A percentile compares a stretch with the other conserved stretches of the same genome.
These are phyloP conservation scores for Cavia porcellus DNA, from an alignment of 2,113 vertebrate genomes.

Conservation along the genomic window DNA sequence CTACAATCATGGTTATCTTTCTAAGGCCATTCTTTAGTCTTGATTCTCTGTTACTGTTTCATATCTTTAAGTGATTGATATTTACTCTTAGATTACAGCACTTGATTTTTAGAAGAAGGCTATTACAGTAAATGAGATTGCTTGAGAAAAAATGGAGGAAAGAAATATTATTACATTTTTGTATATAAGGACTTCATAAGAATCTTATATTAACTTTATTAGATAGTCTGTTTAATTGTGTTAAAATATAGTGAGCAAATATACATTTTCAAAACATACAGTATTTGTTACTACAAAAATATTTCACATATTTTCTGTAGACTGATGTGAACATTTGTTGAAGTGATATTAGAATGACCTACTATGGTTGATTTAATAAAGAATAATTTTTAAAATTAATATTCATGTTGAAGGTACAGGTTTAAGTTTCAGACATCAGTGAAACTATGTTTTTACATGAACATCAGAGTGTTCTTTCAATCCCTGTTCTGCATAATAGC, in stretches of 20 bases:
- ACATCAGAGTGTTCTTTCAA: not conserved
- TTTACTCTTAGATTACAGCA: conserved; percentile 13
- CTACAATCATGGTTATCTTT: not conserved
- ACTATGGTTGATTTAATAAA: not conserved
- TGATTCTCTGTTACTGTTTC: not conserved
- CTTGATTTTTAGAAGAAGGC: not conserved
- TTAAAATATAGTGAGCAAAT: not conserved
- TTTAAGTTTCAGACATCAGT: conserved; percentile 27
- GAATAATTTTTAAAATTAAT: conserved; percentile 34
- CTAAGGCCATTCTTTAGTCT: too few species aligned
- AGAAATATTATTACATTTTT: not conserved
- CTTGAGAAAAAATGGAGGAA: not conserved
- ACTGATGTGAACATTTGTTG: not conserved
- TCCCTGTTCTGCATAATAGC: not conserved
- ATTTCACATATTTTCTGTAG: not conserved
- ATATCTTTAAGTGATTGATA: not conserved
- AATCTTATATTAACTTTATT: conserved; percentile 53
- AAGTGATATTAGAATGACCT: not conserved
- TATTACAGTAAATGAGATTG: not conserved
- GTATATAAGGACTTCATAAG: not conserved
- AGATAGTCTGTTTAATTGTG: conserved; percentile 15
- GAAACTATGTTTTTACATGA: not conserved
- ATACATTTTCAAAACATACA: not conserved
- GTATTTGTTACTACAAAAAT: not conserved
- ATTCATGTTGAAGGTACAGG: not conserved